Conservation (phyloP, 2,113 vertebrate genomes). For the Dendropsophus ebraccatus region DNA sequence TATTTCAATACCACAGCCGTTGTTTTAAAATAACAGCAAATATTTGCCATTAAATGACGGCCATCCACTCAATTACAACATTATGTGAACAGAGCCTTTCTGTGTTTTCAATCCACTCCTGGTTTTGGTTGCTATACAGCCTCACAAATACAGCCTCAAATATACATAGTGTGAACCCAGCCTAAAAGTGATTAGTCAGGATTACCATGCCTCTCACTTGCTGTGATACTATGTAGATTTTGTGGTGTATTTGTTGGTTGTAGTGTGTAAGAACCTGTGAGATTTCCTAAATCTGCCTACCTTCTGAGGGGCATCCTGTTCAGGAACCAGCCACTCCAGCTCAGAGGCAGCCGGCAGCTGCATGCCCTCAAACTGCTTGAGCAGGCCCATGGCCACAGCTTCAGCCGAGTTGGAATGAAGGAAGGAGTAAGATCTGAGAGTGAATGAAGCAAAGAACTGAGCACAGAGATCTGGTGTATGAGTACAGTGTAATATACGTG, state of each 20-base stretch:
- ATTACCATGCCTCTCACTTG: too few species aligned
- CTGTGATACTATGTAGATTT: neutral
- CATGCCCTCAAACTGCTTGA: slow-evolving; percentile 97
- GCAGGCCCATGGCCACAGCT: slow-evolving; percentile 95
- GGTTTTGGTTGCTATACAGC: too few species aligned
- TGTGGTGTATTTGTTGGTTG: neutral
- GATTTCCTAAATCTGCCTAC: slow-evolving; percentile 66
- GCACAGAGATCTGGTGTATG: neutral
- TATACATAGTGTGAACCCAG: too few species aligned
- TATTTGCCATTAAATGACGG: too few species aligned
- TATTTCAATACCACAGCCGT: too few species aligned
- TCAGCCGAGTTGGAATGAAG: slow-evolving; percentile 94
- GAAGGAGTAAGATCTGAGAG: slow-evolving; percentile 81
- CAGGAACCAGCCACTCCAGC: slow-evolving; percentile 95
- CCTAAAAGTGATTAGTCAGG: too few species aligned
- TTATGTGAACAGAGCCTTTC: too few species aligned
- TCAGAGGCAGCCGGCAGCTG: slow-evolving; percentile 96
- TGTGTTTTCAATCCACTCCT: too few species aligned
- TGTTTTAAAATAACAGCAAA: too few species aligned
- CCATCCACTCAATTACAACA: too few species aligned
- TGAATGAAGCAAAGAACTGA: neutral
- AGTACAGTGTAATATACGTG: neutral
- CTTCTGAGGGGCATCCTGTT: slow-evolving; percentile 95
- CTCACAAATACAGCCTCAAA: too few species aligned
- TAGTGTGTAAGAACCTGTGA: neutral